Conservation (phyloP, 2,113 vertebrate genomes). For the Sakesphorus luctuosus region DNA sequence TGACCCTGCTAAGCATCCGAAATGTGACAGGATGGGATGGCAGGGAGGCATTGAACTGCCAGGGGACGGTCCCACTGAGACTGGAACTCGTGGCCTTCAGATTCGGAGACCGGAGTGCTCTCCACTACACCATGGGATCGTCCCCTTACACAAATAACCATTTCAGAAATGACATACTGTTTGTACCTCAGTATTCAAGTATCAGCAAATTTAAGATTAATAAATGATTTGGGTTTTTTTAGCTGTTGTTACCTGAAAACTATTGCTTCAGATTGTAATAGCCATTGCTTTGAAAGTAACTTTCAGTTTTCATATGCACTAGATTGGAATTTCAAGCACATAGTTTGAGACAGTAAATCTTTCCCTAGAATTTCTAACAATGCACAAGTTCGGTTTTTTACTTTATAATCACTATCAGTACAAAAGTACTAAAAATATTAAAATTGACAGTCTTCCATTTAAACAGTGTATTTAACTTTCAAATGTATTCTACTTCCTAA, state of each 20-base stretch:
- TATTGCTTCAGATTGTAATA: background rate
- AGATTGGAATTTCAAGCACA: background rate
- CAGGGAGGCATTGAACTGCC: no score
- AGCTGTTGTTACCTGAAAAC: background rate
- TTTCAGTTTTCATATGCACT: background rate
- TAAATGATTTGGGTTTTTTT: background rate
- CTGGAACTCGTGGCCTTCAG: no score
- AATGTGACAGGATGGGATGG: no score
- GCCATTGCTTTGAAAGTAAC: background rate
- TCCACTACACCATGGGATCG: no score
- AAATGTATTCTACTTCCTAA: background rate
- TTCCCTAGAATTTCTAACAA: background rate
- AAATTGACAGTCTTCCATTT: background rate
- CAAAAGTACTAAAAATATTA: background rate
- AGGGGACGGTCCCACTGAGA: no score
- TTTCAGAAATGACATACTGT: background rate
- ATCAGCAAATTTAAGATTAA: background rate
- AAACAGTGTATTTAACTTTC: background rate
- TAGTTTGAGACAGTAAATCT: background rate
- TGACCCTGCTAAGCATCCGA: no score
- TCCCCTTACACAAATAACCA: background rate
- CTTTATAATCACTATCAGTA: background rate
- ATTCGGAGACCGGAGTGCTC: no score
- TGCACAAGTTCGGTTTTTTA: accelerated
- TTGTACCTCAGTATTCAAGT: background rate